Conservation (phyloP, 2,888 invertebrate species). For the Trilocha varians region DNA sequence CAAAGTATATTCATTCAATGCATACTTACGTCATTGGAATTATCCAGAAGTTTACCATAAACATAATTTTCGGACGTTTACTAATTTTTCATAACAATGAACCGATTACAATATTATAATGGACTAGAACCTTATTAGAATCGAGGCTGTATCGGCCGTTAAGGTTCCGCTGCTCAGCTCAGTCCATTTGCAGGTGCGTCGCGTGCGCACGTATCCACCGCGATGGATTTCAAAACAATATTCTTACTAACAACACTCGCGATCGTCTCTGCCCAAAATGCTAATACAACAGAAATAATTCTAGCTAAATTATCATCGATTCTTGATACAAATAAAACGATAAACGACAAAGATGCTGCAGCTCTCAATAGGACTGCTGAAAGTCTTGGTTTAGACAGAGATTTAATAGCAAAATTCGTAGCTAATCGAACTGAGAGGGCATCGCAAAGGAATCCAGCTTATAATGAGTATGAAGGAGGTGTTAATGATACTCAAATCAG, state of each 20-base stretch:
- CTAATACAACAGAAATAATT: conserved; percentile 24
- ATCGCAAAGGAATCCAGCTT: conserved; percentile 21
- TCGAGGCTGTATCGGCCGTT: conserved; percentile 10
- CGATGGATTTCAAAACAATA: conserved; percentile 30
- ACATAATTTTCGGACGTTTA: not conserved
- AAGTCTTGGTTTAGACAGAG: conserved; percentile 36
- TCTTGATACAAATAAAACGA: conserved; percentile 35
- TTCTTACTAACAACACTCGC: conserved; percentile 44
- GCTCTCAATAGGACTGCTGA: conserved; percentile 38
- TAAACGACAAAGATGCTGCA: conserved; percentile 32
- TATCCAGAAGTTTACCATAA: not conserved
- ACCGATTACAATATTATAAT: conserved; percentile 36
- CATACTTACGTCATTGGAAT: not conserved
- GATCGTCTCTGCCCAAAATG: conserved; percentile 29
- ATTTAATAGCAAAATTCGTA: conserved; percentile 37
- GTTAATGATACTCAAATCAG: conserved; percentile 29
- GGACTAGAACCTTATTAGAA: conserved; percentile 17
- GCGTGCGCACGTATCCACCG: conserved; percentile 51
- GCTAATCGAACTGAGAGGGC: conserved; percentile 23
- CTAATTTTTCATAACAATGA: conserved; percentile 19
- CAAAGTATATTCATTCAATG: too few species aligned
- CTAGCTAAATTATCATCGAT: conserved; percentile 30
- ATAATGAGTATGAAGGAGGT: conserved; percentile 26
- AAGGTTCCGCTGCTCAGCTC: conserved; percentile 24
- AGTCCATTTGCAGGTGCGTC: conserved; percentile 43